Percentiles rank a stretch among this genome's conserved stretches.
phyloP scores from a whole-genome alignment of 2,113 vertebrate species.

The Pygoscelis antarcticus region DNA sequence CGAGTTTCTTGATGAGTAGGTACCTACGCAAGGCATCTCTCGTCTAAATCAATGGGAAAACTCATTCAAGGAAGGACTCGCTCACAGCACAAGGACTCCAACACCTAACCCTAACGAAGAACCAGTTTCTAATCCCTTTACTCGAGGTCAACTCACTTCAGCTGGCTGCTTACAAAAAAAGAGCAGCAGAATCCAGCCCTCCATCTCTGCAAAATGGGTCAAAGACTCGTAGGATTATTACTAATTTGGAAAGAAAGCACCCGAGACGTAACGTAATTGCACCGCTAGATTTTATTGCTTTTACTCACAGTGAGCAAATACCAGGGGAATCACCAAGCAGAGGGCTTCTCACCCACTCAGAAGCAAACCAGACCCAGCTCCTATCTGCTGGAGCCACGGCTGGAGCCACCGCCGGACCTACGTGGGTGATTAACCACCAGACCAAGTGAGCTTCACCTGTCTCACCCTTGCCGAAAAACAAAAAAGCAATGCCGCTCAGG shows the following conservation, averaged over 20 bases:
- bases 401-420: not conserved
- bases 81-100: not conserved
- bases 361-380: conserved; percentile 6
- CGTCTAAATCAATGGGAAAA: not conserved
- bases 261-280: conserved; percentile 1
- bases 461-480: not conserved
- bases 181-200: not conserved
- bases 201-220: not conserved
- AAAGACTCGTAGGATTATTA: not conserved
- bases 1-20: not conserved
- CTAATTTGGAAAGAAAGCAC: conserved; percentile 15
- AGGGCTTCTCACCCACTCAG: not conserved
- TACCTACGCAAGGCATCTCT: not conserved
- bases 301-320: conserved; percentile 9
- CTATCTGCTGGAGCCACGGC: not conserved
- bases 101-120: not conserved
- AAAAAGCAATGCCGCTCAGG: not conserved
- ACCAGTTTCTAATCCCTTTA: not conserved
- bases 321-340: not conserved
- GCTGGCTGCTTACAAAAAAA: not conserved
- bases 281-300: not conserved
- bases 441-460: not conserved
- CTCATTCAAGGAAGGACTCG: not conserved
- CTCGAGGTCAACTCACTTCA: not conserved
- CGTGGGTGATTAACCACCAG: not conserved